Conservation (phyloP, 2,797 vertebrate genomes). For the Steatocranus sp. region DNA sequence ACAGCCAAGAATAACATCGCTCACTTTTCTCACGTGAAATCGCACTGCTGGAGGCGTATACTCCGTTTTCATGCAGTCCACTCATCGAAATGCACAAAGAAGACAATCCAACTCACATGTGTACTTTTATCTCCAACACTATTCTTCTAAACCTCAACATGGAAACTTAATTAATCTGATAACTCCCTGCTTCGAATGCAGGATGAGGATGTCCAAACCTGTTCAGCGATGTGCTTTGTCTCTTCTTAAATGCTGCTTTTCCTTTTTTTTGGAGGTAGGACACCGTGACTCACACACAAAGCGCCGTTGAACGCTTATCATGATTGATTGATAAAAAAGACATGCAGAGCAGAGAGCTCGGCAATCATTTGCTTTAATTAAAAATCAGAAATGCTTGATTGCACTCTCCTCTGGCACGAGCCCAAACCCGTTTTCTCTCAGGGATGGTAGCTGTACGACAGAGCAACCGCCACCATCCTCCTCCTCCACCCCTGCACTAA, state of each 20-base stretch:
- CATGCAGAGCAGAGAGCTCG: slow-evolving; percentile 27
- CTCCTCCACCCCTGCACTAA: neutral
- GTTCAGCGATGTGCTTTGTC: neutral
- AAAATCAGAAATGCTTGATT: slow-evolving; percentile 70
- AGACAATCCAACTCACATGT: neutral
- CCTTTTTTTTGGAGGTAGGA: neutral
- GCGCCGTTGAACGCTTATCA: slow-evolving; percentile 25
- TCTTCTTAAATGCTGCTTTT: neutral
- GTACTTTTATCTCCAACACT: slow-evolving; percentile 3
- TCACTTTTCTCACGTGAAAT: slow-evolving; percentile 30
- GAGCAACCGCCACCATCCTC: neutral
- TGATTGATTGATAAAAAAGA: slow-evolving; percentile 53
- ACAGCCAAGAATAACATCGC: slow-evolving; percentile 38
- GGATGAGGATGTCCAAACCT: slow-evolving; percentile 3
- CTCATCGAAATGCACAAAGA: neutral
- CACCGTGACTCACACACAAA: slow-evolving; percentile 33
- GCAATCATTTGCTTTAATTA: slow-evolving; percentile 73
- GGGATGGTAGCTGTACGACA: slow-evolving; percentile 10
- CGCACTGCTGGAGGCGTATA: neutral
- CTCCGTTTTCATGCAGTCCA: slow-evolving; percentile 3
- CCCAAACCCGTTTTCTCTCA: slow-evolving; percentile 1
- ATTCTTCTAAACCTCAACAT: neutral
- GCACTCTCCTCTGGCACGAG: slow-evolving; percentile 28
- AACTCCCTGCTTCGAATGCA: slow-evolving; percentile 16
- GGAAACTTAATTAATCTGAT: slow-evolving; percentile 57